Evolutionary conservation across 2,888 invertebrate genomes (phyloP), one percentile per base, ranked within the genome.

Genomic region (Philopedon plagiatum): DNA sequence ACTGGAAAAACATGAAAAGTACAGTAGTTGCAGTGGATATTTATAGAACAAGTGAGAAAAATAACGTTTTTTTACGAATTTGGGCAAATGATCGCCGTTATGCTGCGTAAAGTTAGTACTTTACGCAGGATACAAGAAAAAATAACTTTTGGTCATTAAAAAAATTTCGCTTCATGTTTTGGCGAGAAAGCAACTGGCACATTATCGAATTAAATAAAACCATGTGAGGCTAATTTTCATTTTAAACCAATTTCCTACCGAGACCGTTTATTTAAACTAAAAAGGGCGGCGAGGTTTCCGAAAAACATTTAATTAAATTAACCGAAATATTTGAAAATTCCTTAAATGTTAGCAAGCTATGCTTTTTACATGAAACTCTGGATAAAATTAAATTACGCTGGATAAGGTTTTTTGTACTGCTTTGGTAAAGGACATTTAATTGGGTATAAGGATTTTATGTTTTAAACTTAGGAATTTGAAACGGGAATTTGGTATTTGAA

Each of bases 241-340:
- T 39, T 39, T 39, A 13, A 39, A 39, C 39, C 39, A 7, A 39
- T 39, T 39, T 39, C 39, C 39, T n/a, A 39, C 39, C 9, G 44
- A 44, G 9, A n/a, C 23, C 46, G 46, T 46, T 46, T 23, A 46
- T 46, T n/a, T 46, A 23, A 46, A 46, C 21, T 46, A 46, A 46
- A 46, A 46, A 23, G 21, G 23, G 44, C 44, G 7, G 8, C 19
- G 44, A 46, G 21, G 23, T 46, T 63, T 70, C 57, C 18, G 49
- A 57, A 37, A 44, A 63, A 70, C 62, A 49, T 70, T 70, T 63
- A 63, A 70, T 70, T 70, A 57, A 56, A 70, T 70, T 70, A 70
- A 70, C 63, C 49, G 63, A 63, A 70, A 70, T 70, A 70, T 70
- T 49, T 34, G 21, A 63, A 70, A 54, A 68, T 46, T 46, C 46